Evolutionary conservation across 2,797 vertebrate genomes (phyloP).

Genomic region (Protosalanx chinensis): DNA sequence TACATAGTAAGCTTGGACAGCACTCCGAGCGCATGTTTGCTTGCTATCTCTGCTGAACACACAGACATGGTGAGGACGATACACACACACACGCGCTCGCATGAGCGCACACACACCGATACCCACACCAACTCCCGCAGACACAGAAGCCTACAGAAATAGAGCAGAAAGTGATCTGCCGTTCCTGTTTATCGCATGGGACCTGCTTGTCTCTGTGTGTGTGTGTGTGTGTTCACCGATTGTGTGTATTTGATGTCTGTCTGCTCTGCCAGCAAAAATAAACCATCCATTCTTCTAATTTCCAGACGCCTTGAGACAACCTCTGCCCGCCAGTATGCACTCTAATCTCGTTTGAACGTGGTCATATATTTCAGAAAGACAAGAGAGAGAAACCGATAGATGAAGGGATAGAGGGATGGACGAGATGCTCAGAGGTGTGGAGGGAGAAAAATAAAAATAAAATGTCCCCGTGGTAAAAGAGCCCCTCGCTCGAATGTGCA

Average conservation of each 20-base stretch:
- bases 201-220: constrained; percentile 10
- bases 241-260: neutral
- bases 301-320: constrained; percentile 13
- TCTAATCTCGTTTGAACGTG: no score
- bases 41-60: constrained; percentile 40
- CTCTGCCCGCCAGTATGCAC: neutral
- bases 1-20: constrained; percentile 36
- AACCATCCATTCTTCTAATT: constrained; percentile 28
- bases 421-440: neutral
- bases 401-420: neutral
- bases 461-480: no score
- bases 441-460: no score
- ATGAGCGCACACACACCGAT: constrained; percentile 1
- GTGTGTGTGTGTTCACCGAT: neutral
- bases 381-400: neutral
- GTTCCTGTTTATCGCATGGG: constrained; percentile 23
- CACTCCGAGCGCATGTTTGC: constrained; percentile 33
- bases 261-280: neutral
- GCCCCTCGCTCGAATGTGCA: constrained; percentile 16
- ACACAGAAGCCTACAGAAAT: neutral
- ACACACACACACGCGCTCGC: neutral
- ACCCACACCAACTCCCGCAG: neutral
- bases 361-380: neutral
- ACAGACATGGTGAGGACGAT: constrained; percentile 1
- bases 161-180: constrained; percentile 20